Base-by-base conservation (phyloP, 2,888 invertebrate species). In the Metopia argyrocephala region DNA sequence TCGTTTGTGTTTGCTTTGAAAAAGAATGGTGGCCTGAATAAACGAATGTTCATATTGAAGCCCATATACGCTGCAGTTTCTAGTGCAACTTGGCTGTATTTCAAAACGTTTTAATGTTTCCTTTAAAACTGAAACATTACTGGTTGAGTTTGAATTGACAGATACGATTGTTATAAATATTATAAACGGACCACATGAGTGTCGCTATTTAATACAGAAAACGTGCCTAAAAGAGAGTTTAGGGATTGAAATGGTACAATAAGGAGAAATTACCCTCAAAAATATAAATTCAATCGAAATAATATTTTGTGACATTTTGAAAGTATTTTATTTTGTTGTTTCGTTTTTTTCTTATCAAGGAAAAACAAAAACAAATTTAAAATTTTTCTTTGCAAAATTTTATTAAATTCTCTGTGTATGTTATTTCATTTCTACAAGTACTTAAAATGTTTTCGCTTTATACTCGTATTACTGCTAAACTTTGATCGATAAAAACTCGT, bases 221-320 rank as follows among this genome's bases (percentile, higher is more conserved):
- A 83, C 83, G 83, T 83, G 82, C 79, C 78, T 62, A 48, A 61
- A 78, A 65, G 73, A 46, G 68, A 46, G 64, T 69, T 69, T 64
- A 31, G 23, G 38, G 59, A 62, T 52, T 71, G 3, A 54, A 38
- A 61, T 18, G 27, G 28, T 54, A 61, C 20, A 66, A 61, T 25
- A 61, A 65, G 18, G 27, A 57, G 56, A 61, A 83, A 83, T 83
- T 45, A 65, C 28, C 57, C 46, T 15, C 9, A 28, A 68, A 76
- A 65, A 56, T 69, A 9, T 20, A 52, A 59, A 59, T 45, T 46
- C 50, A n/a, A 85, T 84, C 81, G 76, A 84, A 86, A 78, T 78
- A 74, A 83, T 79, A 76, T 84, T 83, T 59, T 3, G 48, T 65
- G n/a, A n/a, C 18, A 54, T 71, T 71, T n/a, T n/a, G n/a, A n/a